A percentile compares a stretch with the other conserved stretches of the same genome.
These are phyloP conservation scores for Aplodontia rufa DNA, from an alignment of 2,113 vertebrate genomes.

Conservation along the genomic window DNA sequence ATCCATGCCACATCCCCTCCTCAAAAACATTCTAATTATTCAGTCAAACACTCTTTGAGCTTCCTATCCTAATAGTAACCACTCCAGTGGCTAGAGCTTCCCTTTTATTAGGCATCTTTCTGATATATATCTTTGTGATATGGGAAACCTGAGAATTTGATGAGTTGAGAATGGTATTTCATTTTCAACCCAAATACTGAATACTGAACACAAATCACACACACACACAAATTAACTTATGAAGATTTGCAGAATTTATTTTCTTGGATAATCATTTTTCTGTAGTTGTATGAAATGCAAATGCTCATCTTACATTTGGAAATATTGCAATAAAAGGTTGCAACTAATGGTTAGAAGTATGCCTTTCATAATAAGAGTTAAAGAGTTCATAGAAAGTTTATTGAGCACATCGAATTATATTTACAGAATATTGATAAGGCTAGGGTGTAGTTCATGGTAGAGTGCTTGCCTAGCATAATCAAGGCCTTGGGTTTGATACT, in stretches of 20 bases:
- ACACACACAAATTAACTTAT: conserved; percentile 27
- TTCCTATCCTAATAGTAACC: conserved; percentile 39
- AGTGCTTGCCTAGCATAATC: background rate
- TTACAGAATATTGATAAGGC: background rate
- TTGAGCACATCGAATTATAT: background rate
- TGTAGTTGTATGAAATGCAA: background rate
- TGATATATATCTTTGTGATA: background rate
- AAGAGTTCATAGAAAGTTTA: background rate
- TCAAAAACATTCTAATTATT: conserved; percentile 67
- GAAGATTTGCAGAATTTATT: conserved; percentile 36
- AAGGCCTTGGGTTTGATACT: too few species aligned
- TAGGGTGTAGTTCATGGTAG: background rate
- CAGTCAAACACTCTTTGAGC: conserved; percentile 46
- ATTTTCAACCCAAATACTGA: background rate
- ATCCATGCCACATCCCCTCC: conserved; percentile 57
- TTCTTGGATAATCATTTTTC: conserved; percentile 44
- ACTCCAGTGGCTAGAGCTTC: background rate
- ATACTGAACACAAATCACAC: background rate
- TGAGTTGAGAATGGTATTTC: background rate
- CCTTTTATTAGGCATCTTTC: conserved; percentile 33
- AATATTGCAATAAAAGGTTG: conserved; percentile 72
- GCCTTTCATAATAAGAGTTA: conserved; percentile 5
- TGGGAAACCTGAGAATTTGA: conserved; percentile 32
- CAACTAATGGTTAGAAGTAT: background rate
- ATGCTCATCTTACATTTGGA: background rate